phyloP scores from a whole-genome alignment of 2,797 vertebrate genomes.

The Tadarida brasiliensis region DNA sequence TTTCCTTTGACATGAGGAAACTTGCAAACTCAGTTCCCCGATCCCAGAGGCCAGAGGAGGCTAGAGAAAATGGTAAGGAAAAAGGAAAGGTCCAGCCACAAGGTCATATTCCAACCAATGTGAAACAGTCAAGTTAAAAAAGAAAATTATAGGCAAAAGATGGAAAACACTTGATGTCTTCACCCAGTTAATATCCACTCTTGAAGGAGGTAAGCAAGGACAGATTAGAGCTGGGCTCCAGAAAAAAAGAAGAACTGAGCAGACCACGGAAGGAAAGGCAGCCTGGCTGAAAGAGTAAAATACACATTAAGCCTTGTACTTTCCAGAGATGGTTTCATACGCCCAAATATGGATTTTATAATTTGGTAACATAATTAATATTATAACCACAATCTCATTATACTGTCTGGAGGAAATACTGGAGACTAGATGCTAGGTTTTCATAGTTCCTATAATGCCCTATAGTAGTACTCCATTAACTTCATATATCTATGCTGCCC shows the following conservation, averaged over 20 bases:
- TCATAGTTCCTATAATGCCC: neutral
- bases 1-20: slow-evolving; percentile 23
- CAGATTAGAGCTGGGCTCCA: neutral
- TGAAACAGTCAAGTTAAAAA: slow-evolving; percentile 44
- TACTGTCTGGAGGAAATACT: neutral
- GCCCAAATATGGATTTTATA: neutral
- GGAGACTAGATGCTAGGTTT: neutral
- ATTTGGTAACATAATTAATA: neutral
- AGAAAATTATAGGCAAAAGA: slow-evolving; percentile 15
- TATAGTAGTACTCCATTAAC: neutral
- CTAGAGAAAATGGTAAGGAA: neutral
- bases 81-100: neutral
- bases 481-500: neutral
- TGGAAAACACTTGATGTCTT: neutral
- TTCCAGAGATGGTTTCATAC: neutral
- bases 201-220: neutral
- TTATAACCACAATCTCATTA: slow-evolving; percentile 35
- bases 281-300: neutral
- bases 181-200: neutral
- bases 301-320: neutral
- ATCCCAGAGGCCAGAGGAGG: slow-evolving; percentile 12
- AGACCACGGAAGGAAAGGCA: neutral
- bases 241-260: neutral
- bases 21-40: slow-evolving; percentile 37
- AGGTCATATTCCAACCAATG: neutral